These are phyloP conservation scores for Melierax canorus DNA, from an alignment of 2,113 vertebrate genomes.

Conservation along the genomic window DNA sequence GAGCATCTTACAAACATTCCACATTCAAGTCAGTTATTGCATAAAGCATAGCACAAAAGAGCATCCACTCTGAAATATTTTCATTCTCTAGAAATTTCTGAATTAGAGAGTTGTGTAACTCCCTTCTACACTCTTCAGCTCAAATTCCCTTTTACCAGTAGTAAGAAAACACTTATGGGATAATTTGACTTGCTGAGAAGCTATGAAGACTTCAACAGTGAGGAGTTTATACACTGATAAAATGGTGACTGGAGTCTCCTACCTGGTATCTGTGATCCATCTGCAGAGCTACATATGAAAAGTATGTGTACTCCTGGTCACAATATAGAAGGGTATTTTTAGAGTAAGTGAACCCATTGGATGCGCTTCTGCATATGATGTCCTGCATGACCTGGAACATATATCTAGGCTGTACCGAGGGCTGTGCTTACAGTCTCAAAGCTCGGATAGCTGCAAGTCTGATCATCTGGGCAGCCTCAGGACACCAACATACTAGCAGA, in stretches of 20 bases:
- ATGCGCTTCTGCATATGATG: not conserved
- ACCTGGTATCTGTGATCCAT: not conserved
- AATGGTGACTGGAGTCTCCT: not conserved
- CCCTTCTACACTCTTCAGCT: not conserved
- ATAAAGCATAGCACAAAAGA: not conserved
- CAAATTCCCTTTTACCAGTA: not conserved
- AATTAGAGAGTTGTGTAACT: not conserved
- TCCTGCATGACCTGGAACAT: not conserved
- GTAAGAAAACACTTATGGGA: not conserved
- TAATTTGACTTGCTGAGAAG: not conserved
- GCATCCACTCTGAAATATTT: not conserved
- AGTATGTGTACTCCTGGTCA: not conserved
- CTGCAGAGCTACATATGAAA: not conserved
- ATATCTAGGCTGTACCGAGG: not conserved
- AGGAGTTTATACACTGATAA: not conserved
- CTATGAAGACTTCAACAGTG: rapidly evolving
- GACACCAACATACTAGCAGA: not conserved
- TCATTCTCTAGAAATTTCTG: not conserved
- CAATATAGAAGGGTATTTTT: not conserved
- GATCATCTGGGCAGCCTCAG: not conserved
- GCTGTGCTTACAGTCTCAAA: not conserved
- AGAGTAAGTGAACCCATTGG: not conserved
- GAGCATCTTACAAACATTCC: not conserved
- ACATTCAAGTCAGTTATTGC: not conserved
- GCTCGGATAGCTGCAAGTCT: not conserved